Evolutionary conservation across 1,140 invertebrate genomes (phyloP).

Genomic region (Lepidurus apus): DNA sequence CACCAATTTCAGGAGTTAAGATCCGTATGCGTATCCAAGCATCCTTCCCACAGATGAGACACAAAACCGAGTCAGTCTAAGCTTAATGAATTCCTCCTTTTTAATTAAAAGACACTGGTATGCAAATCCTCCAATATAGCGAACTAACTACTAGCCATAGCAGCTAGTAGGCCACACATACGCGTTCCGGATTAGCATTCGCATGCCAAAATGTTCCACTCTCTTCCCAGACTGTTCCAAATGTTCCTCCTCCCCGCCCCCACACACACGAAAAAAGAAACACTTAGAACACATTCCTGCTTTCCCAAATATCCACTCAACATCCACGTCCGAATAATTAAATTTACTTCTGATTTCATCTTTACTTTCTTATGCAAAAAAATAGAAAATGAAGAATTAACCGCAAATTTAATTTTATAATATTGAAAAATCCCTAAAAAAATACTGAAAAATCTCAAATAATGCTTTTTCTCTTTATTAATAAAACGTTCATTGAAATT

Average conservation of each 20-base stretch:
- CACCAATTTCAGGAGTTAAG: neutral
- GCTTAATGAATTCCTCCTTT: neutral
- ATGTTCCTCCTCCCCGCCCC: neutral
- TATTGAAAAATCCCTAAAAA: too few species aligned
- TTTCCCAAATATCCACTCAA: too few species aligned
- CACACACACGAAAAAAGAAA: too few species aligned
- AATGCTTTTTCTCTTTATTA: too few species aligned
- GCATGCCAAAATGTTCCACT: neutral
- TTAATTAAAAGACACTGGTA: neutral
- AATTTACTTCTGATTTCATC: too few species aligned
- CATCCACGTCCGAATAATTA: too few species aligned
- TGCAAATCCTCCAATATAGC: slow-evolving; percentile 10
- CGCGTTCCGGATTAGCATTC: neutral
- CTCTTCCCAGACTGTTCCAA: neutral
- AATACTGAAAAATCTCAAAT: too few species aligned
- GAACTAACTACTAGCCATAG: neutral
- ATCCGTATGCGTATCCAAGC: neutral
- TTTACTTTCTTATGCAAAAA: too few species aligned
- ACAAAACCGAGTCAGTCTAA: neutral
- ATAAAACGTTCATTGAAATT: too few species aligned
- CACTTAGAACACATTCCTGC: too few species aligned
- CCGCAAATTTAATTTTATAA: too few species aligned
- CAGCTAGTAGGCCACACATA: neutral
- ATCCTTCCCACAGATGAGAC: neutral
- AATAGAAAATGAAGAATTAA: too few species aligned